phyloP scores from a whole-genome alignment of 2,888 invertebrate genomes.

The Drosophila recens region DNA sequence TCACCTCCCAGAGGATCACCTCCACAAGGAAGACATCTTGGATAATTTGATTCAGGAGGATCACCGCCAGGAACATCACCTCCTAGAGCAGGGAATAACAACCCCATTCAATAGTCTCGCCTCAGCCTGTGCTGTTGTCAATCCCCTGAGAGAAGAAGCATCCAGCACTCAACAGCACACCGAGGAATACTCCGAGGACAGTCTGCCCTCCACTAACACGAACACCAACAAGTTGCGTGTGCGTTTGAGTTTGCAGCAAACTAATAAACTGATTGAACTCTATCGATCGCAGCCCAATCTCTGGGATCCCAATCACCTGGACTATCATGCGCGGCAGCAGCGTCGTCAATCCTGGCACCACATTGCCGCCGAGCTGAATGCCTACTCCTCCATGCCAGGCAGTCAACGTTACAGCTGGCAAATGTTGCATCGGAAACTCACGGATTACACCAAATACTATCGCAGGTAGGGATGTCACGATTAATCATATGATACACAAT shows the following conservation, averaged over 20 bases:
- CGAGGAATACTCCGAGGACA: conserved; percentile 20
- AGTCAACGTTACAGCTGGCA: conserved; percentile 62
- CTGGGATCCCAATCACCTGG: conserved; percentile 80
- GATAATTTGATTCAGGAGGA: neutral
- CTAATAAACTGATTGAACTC: conserved; percentile 67
- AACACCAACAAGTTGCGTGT: conserved; percentile 37
- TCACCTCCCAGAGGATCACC: neutral
- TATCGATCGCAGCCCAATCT: conserved; percentile 68
- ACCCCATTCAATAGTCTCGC: conserved; percentile 27
- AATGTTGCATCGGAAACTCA: conserved; percentile 77
- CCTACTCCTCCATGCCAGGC: neutral
- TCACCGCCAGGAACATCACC: no score
- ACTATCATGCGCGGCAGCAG: conserved; percentile 65
- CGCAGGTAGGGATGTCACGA: no score
- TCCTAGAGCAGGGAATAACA: neutral
- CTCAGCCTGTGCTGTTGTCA: conserved; percentile 20
- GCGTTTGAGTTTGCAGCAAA: conserved; percentile 60
- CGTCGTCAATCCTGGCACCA: conserved; percentile 74
- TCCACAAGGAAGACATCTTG: no score
- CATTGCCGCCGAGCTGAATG: conserved; percentile 66
- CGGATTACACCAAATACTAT: conserved; percentile 78
- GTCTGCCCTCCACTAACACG: neutral
- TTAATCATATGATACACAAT: no score
- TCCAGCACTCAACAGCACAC: neutral
- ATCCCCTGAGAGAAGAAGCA: neutral